These are phyloP conservation scores for Capricornis sumatraensis DNA, from an alignment of 2,113 vertebrate species.

Conservation along the genomic window DNA sequence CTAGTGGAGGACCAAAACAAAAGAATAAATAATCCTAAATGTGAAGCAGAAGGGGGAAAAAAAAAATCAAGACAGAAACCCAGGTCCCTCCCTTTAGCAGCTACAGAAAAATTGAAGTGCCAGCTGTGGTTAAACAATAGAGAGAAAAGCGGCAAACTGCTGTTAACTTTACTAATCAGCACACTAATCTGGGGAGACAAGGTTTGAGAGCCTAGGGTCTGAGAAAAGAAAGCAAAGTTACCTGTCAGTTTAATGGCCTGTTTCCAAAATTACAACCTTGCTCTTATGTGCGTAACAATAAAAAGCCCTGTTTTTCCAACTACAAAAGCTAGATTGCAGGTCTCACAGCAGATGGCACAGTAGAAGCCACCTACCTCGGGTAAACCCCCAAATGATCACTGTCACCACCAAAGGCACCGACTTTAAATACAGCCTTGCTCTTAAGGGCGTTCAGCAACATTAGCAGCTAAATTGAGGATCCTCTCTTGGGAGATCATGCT, in stretches of 20 bases:
- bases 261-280: slow-evolving; percentile 45
- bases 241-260: slow-evolving; percentile 55
- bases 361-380: slow-evolving; percentile 34
- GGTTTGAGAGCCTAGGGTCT: not conserved
- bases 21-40: not conserved
- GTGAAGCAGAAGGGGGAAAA: not conserved
- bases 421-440: not conserved
- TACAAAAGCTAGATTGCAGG: slow-evolving; percentile 2
- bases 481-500: not conserved
- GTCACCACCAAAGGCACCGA: not conserved
- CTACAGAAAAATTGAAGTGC: not conserved
- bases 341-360: slow-evolving; percentile 19
- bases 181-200: not conserved
- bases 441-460: not conserved
- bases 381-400: not conserved
- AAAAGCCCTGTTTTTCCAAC: not conserved
- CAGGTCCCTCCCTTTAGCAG: not conserved
- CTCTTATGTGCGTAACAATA: not conserved
- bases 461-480: not conserved
- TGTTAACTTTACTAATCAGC: not conserved
- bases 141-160: not conserved
- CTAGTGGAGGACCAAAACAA: slow-evolving; percentile 70
- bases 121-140: not conserved
- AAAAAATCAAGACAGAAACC: not conserved
- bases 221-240: not conserved